Conservation (phyloP, 2,888 invertebrate genomes). For the Tetropium fuscum region DNA sequence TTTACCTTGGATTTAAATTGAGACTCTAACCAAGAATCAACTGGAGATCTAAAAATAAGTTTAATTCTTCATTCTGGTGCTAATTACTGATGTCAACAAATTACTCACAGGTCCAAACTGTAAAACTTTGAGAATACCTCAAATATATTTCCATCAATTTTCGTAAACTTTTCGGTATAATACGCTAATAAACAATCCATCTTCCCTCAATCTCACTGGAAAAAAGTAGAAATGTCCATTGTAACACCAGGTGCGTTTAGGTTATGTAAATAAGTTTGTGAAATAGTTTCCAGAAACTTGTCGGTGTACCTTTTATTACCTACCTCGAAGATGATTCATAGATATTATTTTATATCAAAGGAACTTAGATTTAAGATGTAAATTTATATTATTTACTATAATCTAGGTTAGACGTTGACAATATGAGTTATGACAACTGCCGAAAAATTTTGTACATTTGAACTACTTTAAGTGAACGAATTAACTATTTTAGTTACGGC, state of each 20-base stretch:
- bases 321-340: constrained; percentile 18
- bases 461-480: background rate
- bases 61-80: constrained; percentile 1
- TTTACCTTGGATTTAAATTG: constrained; percentile 54
- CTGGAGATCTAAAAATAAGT: constrained; percentile 55
- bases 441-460: constrained; percentile 12
- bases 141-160: constrained; percentile 55
- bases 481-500: background rate
- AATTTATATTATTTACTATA: constrained; percentile 24
- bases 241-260: constrained; percentile 13
- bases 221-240: constrained; percentile 6
- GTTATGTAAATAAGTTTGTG: constrained; percentile 13
- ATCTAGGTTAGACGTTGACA: constrained; percentile 37
- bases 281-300: background rate
- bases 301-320: background rate
- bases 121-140: constrained; percentile 56
- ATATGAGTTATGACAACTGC: constrained; percentile 26
- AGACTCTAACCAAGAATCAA: constrained; percentile 60
- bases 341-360: constrained; percentile 3
- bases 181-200: constrained; percentile 57
- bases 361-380: constrained; percentile 22
- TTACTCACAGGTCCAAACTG: constrained; percentile 53
- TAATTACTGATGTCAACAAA: constrained; percentile 18
- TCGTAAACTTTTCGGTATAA: constrained; percentile 54
- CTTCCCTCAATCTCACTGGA: constrained; percentile 27